Percentiles rank a stretch among this genome's conserved stretches.
Evolutionary conservation across 2,797 vertebrate species (phyloP).

Genomic region (Otolemur crassicaudatus): DNA sequence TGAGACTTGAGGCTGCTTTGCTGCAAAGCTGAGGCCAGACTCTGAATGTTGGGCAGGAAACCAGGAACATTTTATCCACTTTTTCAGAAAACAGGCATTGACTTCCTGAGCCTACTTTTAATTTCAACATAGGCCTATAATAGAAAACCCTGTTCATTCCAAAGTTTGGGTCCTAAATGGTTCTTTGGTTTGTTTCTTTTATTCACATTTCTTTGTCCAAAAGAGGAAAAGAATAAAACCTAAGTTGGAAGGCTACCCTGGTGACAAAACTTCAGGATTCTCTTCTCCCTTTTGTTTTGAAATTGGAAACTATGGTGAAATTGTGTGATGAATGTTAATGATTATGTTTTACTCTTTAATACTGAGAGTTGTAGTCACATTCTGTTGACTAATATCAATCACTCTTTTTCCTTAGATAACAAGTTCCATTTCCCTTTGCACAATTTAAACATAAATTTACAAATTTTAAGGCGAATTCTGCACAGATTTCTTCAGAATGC

Average conservation of each 20-base stretch:
- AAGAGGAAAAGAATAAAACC: not conserved
- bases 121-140: not conserved
- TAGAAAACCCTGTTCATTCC: not conserved
- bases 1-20: not conserved
- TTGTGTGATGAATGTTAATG: not conserved
- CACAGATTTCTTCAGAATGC: not conserved
- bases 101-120: not conserved
- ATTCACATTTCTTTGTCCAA: conserved; percentile 26
- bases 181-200: not conserved
- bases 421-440: not conserved
- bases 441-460: not conserved
- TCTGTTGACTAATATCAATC: not conserved
- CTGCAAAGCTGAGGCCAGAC: accelerated
- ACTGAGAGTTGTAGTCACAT: not conserved
- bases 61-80: not conserved
- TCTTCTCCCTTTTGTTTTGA: not conserved
- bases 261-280: not conserved
- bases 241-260: not conserved
- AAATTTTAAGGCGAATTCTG: not conserved
- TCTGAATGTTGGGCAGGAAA: not conserved
- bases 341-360: not conserved
- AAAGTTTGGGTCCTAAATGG: not conserved
- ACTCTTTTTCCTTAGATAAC: not conserved
- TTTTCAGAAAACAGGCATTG: conserved; percentile 2
- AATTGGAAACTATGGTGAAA: not conserved